Base-by-base conservation (phyloP, 2,797 vertebrate species). In the Okamejei kenojei region DNA sequence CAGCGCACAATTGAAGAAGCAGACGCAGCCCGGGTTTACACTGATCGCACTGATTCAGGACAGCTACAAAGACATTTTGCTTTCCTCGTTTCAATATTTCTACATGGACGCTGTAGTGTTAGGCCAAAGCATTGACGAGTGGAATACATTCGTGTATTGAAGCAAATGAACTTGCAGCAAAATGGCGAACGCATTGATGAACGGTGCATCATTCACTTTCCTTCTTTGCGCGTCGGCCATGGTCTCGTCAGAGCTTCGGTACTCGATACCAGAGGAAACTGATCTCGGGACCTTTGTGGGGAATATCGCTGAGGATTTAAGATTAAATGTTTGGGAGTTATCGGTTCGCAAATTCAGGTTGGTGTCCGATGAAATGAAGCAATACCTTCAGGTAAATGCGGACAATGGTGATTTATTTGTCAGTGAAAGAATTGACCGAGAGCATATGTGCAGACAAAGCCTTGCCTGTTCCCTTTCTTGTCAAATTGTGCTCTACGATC, bases 321-420 rank as follows among this genome's bases (percentile, higher is more conserved):
- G 65, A 10, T 21, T 90, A 35, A 90, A 71, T 1, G 2, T 90
- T 68, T 21, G 65, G 32, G 65, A 68, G 68, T 71, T 90, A 38
- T 17, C 88, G 32, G 32, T 32, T 38, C 65, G 88, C 88, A 73
- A 90, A 21, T 35, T 90, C n/a, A 63, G 13, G 32, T 9, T 90
- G 29, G 8, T 90, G 0, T 90, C 65, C 10, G 88, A 73, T 90
- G 88, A 90, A 17, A 71, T 17, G 19, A 21, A 35, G 9, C 65
- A 90, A 13, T 90, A 23, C 21, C n/a, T 90, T 35, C 9, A 71
- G 65, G 65, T 90, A 71, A 90, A 90, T 90, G 19, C 26, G 32
- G 65, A 73, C 0, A 90, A 90, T 35, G 88, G 88, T 8, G 38
- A 71, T 73, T 71, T 90, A 71, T 90, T 71, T 90, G 65, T 90